Conservation (phyloP, 2,113 vertebrate species). For the Gymnogyps californianus region DNA sequence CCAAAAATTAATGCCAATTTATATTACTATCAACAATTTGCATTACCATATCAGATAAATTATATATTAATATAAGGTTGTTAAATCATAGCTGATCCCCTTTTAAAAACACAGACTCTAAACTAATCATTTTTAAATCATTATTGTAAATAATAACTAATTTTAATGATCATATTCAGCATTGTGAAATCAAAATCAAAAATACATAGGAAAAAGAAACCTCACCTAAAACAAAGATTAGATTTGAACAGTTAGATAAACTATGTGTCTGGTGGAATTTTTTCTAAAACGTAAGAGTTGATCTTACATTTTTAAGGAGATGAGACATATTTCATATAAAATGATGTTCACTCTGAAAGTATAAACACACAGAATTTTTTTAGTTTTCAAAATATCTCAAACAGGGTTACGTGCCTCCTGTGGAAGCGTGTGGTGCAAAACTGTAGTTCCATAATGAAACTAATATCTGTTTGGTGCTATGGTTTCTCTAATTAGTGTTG, state of each 20-base stretch:
- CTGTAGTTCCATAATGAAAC: not conserved
- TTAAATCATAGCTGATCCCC: not conserved
- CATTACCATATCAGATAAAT: not conserved
- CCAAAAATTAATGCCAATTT: not conserved
- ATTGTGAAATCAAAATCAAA: not conserved
- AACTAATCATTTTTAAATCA: not conserved
- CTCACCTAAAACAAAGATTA: not conserved
- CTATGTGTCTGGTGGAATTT: not conserved
- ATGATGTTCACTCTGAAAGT: rapidly evolving
- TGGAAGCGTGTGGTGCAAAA: not conserved
- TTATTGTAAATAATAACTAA: not conserved
- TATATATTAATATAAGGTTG: not conserved
- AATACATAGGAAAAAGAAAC: not conserved
- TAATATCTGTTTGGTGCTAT: not conserved
- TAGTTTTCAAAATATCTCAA: not conserved
- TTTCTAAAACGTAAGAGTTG: not conserved
- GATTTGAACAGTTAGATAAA: not conserved
- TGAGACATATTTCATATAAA: not conserved
- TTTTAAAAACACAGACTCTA: not conserved
- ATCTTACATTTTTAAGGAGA: not conserved
- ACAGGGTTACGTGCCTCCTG: not conserved
- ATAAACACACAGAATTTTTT: not conserved
- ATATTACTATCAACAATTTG: not conserved
- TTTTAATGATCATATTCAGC: not conserved
- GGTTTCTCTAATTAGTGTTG: constrained; percentile 35